Conservation (phyloP, 2,797 vertebrate species). For the Thripadectes ignobilis region DNA sequence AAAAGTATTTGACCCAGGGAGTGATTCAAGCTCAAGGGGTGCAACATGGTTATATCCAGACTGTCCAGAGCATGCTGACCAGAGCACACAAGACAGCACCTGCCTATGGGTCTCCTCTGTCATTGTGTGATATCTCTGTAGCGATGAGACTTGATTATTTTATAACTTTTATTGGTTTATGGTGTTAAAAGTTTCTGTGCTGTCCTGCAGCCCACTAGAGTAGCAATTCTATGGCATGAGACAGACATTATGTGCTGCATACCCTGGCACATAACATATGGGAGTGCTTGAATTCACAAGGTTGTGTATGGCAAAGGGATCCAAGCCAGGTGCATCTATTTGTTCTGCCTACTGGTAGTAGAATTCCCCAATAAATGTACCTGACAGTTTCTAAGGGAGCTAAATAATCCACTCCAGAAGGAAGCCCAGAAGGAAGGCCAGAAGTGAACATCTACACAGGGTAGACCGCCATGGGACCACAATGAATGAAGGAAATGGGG, state of each 20-base stretch:
- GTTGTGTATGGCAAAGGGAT: not conserved
- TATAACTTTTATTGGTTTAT: not conserved
- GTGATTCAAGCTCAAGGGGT: not conserved
- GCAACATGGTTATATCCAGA: not conserved
- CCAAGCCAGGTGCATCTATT: not conserved
- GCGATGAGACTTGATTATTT: not conserved
- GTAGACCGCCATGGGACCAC: not conserved
- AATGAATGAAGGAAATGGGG: not conserved
- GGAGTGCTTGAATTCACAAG: not conserved
- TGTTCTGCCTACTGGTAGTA: not conserved
- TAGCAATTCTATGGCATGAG: not conserved
- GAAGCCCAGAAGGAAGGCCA: not conserved
- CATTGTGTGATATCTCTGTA: not conserved
- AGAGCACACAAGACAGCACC: not conserved
- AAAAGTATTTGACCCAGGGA: not conserved
- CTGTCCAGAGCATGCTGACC: not conserved
- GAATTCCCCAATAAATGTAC: not conserved
- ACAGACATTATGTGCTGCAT: accelerated
- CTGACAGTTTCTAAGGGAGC: not conserved
- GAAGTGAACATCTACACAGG: not conserved
- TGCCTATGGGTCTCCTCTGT: not conserved
- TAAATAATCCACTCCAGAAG: not conserved
- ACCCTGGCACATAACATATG: accelerated
- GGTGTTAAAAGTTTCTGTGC: not conserved
- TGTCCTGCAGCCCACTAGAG: not conserved